These are phyloP conservation scores for Paralichthys olivaceus DNA, from an alignment of 2,113 vertebrate genomes.

Conservation along the genomic window DNA sequence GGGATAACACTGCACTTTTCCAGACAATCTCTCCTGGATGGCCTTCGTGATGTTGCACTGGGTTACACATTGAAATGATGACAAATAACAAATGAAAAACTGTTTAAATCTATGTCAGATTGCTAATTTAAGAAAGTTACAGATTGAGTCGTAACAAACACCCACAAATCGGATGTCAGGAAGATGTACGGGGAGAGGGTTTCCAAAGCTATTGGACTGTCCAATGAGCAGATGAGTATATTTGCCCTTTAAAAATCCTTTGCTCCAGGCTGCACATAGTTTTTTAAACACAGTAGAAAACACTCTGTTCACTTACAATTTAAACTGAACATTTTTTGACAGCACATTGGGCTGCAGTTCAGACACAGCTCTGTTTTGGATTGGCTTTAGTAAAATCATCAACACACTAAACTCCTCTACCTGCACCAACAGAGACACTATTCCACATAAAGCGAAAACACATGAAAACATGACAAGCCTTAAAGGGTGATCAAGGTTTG, in stretches of 20 bases:
- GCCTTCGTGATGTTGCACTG: no score
- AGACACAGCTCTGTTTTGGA: slow-evolving; percentile 12
- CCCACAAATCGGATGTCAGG: no score
- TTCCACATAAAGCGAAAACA: not conserved
- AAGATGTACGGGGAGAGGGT: no score
- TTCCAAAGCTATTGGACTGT: no score
- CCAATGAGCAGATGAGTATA: not conserved
- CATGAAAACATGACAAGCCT: slow-evolving; percentile 17
- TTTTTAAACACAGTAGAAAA: not conserved
- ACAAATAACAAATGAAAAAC: no score
- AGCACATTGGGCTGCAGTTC: slow-evolving; percentile 21
- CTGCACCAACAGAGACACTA: not conserved
- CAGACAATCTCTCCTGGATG: no score
- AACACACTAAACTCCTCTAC: slow-evolving; percentile 29
- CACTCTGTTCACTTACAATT: slow-evolving; percentile 12
- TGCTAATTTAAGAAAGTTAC: no score
- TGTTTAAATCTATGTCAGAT: no score
- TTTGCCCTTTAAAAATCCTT: not conserved
- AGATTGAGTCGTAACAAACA: no score
- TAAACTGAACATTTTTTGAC: slow-evolving; percentile 11
- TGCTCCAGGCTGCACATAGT: not conserved
- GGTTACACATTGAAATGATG: no score
- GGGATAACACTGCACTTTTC: no score
- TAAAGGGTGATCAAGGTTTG: slow-evolving; percentile 11
- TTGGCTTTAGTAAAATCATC: slow-evolving; percentile 11